Conservation (phyloP, 2,888 invertebrate species). For the Chelonus formosanus region DNA sequence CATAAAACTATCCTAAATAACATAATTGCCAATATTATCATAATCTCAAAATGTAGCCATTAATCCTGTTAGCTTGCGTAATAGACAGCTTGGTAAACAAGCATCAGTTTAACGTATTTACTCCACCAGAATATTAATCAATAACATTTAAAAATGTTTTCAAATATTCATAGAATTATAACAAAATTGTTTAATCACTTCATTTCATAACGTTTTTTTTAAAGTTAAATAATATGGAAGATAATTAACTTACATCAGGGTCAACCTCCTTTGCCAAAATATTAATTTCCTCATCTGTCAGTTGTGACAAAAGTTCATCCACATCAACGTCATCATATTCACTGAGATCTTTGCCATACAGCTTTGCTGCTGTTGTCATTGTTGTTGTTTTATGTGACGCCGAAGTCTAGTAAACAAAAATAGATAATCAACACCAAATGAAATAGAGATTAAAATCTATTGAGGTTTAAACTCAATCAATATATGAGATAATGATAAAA, state of each 20-base stretch:
- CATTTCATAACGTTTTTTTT: too few species aligned
- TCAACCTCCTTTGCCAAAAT: constrained; percentile 98
- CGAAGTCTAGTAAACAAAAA: constrained; percentile 77
- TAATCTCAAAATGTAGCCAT: not conserved
- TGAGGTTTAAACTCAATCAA: not conserved
- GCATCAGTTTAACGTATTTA: too few species aligned
- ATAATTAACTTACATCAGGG: constrained; percentile 87
- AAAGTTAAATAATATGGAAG: too few species aligned
- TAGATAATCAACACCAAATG: constrained; percentile 35
- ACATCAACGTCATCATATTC: constrained; percentile 95
- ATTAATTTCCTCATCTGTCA: constrained; percentile 95
- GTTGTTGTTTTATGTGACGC: constrained; percentile 88
- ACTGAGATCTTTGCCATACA: constrained; percentile 89
- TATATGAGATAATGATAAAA: not conserved
- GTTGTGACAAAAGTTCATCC: constrained; percentile 90
- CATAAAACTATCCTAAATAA: constrained; percentile 87
- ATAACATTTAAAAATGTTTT: too few species aligned
- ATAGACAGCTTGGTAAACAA: too few species aligned
- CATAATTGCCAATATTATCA: constrained; percentile 14
- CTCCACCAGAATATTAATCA: too few species aligned
- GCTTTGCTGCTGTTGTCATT: constrained; percentile 88
- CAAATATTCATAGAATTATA: too few species aligned
- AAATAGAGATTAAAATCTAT: too few species aligned
- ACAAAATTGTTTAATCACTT: too few species aligned
- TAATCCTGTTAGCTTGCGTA: too few species aligned